Conservation (phyloP, 2,888 invertebrate genomes). For the Drosophila birchii region DNA sequence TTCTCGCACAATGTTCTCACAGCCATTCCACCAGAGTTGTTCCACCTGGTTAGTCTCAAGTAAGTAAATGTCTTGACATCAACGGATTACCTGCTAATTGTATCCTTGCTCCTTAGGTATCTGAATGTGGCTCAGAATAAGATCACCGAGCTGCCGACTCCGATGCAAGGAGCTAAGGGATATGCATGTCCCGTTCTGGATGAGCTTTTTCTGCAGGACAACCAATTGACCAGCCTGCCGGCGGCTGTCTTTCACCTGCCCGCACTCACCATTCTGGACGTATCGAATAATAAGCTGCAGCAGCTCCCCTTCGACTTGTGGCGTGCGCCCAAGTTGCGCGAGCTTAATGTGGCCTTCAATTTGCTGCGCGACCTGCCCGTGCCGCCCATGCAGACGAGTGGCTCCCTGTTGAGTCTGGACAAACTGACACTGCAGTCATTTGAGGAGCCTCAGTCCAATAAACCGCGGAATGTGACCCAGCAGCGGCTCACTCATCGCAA, state of each 20-base stretch:
- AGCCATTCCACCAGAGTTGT: constrained; percentile 92
- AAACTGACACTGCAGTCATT: constrained; percentile 81
- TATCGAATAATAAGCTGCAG: constrained; percentile 97
- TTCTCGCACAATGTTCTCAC: constrained; percentile 95
- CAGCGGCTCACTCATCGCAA: constrained; percentile 90
- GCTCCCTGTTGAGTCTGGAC: constrained; percentile 80
- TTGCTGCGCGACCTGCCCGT: constrained; percentile 91
- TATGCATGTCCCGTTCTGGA: constrained; percentile 93
- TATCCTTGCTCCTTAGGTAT: constrained; percentile 85
- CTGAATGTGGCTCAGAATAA: constrained; percentile 96
- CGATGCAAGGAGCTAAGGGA: constrained; percentile 65
- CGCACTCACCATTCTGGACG: constrained; percentile 91
- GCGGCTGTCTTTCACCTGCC: constrained; percentile 93
- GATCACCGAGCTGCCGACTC: constrained; percentile 89
- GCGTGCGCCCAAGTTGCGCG: constrained; percentile 93
- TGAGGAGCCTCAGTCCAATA: constrained; percentile 72
- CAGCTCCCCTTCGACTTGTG: constrained; percentile 93
- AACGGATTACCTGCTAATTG: not conserved
- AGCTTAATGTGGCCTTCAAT: constrained; percentile 95
- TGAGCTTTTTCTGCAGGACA: constrained; percentile 96
- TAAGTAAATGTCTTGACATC: constrained; percentile 68
- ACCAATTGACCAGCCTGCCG: constrained; percentile 93
- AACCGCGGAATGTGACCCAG: constrained; percentile 72
- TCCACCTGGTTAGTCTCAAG: constrained; percentile 92
- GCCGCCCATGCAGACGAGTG: constrained; percentile 84